These are phyloP conservation scores for Brachymystax lenok DNA, from an alignment of 2,797 vertebrate species.

Conservation along the genomic window DNA sequence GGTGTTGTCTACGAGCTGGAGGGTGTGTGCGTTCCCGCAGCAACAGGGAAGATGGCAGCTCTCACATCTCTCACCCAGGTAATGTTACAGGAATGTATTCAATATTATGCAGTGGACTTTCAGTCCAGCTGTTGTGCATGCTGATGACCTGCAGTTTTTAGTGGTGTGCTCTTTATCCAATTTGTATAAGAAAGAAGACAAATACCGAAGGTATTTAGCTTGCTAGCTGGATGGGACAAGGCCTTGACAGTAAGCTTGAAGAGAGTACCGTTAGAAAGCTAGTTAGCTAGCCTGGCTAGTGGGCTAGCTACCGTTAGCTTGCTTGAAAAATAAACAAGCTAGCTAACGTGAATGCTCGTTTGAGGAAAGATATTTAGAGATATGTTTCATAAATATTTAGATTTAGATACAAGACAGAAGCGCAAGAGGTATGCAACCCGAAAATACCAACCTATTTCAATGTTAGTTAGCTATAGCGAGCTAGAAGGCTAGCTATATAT, in stretches of 20 bases:
- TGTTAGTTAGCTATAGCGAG: constrained; percentile 17
- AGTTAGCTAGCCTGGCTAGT: constrained; percentile 1
- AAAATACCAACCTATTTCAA: constrained; percentile 19
- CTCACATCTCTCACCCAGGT: constrained; percentile 90
- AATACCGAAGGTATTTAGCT: not conserved
- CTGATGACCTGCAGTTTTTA: not conserved
- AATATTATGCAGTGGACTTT: not conserved
- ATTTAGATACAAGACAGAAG: not conserved
- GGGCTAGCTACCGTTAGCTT: constrained; percentile 31
- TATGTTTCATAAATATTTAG: not conserved
- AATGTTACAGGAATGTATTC: constrained; percentile 56
- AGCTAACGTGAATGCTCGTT: not conserved
- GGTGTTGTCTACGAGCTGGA: not conserved
- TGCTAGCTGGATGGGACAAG: constrained; percentile 14
- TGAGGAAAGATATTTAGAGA: not conserved
- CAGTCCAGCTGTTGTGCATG: not conserved
- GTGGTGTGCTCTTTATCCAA: not conserved
- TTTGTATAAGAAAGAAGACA: not conserved
- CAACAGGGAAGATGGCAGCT: constrained; percentile 94
- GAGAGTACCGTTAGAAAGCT: not conserved
- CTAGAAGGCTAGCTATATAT: not conserved
- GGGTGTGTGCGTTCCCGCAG: constrained; percentile 76
- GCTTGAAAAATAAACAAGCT: not conserved
- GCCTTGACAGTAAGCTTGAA: not conserved
- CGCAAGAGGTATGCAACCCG: not conserved